These are phyloP conservation scores for Polydrusus cervinus DNA, from an alignment of 2,888 invertebrate species.

Conservation along the genomic window DNA sequence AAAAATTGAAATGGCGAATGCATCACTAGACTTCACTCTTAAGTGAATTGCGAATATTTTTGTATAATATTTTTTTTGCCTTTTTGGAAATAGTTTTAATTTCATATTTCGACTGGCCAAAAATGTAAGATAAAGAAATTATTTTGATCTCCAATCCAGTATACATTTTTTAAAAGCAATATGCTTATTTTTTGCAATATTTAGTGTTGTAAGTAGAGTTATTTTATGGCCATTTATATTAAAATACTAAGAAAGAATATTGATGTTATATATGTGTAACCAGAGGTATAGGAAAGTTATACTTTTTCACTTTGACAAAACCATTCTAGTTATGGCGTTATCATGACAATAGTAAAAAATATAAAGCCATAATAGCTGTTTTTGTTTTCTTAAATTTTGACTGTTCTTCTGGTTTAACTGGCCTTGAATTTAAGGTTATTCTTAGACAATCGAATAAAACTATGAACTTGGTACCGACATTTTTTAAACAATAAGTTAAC, in stretches of 20 bases:
- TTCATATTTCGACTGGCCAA: conserved; percentile 17
- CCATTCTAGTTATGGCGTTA: background rate
- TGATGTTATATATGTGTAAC: background rate
- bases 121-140: conserved; percentile 26
- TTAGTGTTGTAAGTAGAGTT: conserved; percentile 32
- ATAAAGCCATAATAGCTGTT: background rate
- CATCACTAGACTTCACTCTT: too few relatives aligned
- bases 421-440: background rate
- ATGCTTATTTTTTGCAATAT: conserved; percentile 34
- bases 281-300: background rate
- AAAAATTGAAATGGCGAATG: too few relatives aligned
- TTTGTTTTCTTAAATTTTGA: background rate
- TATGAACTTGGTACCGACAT: background rate
- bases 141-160: conserved; percentile 33
- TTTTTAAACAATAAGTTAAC: background rate
- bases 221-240: conserved; percentile 1
- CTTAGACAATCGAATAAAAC: background rate
- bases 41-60: conserved; percentile 22
- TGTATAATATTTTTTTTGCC: conserved; percentile 1
- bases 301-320: background rate
- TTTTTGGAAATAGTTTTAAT: conserved; percentile 4
- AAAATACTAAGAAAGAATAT: background rate
- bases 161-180: conserved; percentile 27
- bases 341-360: conserved; percentile 15
- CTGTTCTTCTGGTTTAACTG: background rate